phyloP scores from a whole-genome alignment of 2,113 vertebrate species.

The Ornithorhynchus anatinus region DNA sequence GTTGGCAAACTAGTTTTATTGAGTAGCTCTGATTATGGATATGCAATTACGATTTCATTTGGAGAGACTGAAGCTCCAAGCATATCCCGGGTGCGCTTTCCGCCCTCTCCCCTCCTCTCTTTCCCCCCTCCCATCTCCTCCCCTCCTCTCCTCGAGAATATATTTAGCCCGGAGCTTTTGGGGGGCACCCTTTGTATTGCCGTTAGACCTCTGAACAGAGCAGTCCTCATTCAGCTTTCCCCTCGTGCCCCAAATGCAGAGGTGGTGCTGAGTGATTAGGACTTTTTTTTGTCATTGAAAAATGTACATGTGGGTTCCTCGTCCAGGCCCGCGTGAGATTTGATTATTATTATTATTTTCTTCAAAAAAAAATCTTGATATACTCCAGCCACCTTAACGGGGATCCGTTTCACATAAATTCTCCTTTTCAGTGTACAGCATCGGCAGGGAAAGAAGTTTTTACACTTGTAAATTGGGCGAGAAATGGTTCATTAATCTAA shows the following conservation, averaged over 20 bases:
- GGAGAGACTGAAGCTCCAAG: slow-evolving; percentile 47
- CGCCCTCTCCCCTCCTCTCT: no score
- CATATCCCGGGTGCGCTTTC: slow-evolving; percentile 23
- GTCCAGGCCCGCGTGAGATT: slow-evolving; percentile 57
- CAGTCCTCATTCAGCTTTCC: slow-evolving; percentile 39
- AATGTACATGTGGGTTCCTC: slow-evolving; percentile 44
- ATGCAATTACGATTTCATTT: slow-evolving; percentile 54
- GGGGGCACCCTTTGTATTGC: slow-evolving; percentile 75
- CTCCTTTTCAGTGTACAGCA: slow-evolving; percentile 56
- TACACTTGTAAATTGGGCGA: slow-evolving; percentile 68
- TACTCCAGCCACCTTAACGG: slow-evolving; percentile 61
- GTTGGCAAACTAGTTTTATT: slow-evolving; percentile 70
- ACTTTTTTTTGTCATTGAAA: slow-evolving; percentile 60
- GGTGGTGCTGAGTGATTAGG: slow-evolving; percentile 68
- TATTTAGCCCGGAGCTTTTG: slow-evolving; percentile 68
- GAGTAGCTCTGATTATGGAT: slow-evolving; percentile 61
- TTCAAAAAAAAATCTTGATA: slow-evolving; percentile 61
- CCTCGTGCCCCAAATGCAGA: slow-evolving; percentile 68
- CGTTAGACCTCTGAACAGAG: slow-evolving; percentile 63
- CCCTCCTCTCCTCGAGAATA: slow-evolving; percentile 39
- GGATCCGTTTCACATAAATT: slow-evolving; percentile 73
- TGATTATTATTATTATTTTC: no score
- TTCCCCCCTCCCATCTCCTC: background rate
- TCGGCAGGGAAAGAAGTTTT: slow-evolving; percentile 68
- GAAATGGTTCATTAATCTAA: slow-evolving; percentile 79